Evolutionary conservation across 2,888 invertebrate genomes (phyloP).

Genomic region (Ormia ochracea): DNA sequence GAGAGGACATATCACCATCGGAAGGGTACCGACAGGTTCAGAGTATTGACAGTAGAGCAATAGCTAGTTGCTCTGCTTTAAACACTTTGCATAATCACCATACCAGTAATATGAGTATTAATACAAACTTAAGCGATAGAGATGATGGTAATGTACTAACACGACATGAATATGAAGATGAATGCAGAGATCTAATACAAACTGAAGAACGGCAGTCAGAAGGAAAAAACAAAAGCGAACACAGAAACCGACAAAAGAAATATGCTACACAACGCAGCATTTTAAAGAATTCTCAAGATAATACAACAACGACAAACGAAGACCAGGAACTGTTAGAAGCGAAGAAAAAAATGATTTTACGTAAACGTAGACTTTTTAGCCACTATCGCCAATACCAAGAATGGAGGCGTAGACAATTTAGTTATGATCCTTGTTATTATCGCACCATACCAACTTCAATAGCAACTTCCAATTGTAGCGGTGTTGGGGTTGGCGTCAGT

Average conservation of each 20-base stretch:
- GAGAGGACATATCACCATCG: conserved; percentile 69
- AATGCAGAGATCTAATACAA: conserved; percentile 42
- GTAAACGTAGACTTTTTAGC: conserved; percentile 74
- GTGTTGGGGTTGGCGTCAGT: conserved; percentile 20
- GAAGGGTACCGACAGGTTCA: conserved; percentile 69
- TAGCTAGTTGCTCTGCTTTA: conserved; percentile 63
- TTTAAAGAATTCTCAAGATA: conserved; percentile 72
- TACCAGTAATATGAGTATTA: conserved; percentile 52
- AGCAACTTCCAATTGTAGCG: conserved; percentile 64
- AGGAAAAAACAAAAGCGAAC: conserved; percentile 28
- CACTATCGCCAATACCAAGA: conserved; percentile 76
- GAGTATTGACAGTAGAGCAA: conserved; percentile 69
- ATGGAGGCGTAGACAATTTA: conserved; percentile 76
- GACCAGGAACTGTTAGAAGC: conserved; percentile 74
- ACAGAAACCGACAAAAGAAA: conserved; percentile 66
- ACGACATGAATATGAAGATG: conserved; percentile 58
- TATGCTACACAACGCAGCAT: conserved; percentile 73
- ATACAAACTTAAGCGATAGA: conserved; percentile 34
- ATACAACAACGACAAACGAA: conserved; percentile 65
- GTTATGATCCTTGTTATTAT: conserved; percentile 75
- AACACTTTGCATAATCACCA: conserved; percentile 7
- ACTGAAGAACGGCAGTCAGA: not conserved
- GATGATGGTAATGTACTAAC: conserved; percentile 34
- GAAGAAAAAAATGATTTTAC: conserved; percentile 74
- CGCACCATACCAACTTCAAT: conserved; percentile 70